phyloP scores from a whole-genome alignment of 2,888 invertebrate genomes.

The Agapostemon virescens region DNA sequence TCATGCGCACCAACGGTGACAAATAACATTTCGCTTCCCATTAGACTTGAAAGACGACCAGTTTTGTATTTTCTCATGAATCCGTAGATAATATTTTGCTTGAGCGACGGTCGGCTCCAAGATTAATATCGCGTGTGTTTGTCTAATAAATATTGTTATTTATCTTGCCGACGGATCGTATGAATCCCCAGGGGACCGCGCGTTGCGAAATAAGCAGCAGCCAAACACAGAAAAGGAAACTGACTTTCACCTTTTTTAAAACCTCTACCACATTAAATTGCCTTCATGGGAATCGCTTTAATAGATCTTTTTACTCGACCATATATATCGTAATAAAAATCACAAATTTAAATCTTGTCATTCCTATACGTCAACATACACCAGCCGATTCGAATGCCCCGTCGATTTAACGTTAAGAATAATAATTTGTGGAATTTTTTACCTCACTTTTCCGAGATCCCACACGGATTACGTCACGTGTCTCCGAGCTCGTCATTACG shows the following conservation, averaged over 20 bases:
- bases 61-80: neutral
- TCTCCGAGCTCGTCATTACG: conserved; percentile 62
- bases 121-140: neutral
- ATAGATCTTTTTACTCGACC: too few species aligned
- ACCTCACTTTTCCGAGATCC: conserved; percentile 93
- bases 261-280: too few species aligned
- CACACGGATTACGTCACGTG: conserved; percentile 84
- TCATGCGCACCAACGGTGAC: conserved; percentile 8
- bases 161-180: neutral
- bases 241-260: conserved; percentile 23
- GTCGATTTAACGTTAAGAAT: too few species aligned
- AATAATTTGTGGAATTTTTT: conserved; percentile 76
- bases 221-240: neutral
- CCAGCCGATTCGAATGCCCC: too few species aligned
- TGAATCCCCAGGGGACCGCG: neutral
- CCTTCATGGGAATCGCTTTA: too few species aligned
- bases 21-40: neutral
- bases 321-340: too few species aligned
- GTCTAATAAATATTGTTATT: conserved; percentile 4
- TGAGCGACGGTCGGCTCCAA: neutral
- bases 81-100: neutral
- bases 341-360: too few species aligned
- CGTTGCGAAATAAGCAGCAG: neutral
- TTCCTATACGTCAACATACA: too few species aligned
- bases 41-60: neutral